Percentiles rank a stretch among this genome's conserved stretches.
Evolutionary conservation across 2,113 vertebrate species (phyloP).

Genomic region (Physeter macrocephalus): DNA sequence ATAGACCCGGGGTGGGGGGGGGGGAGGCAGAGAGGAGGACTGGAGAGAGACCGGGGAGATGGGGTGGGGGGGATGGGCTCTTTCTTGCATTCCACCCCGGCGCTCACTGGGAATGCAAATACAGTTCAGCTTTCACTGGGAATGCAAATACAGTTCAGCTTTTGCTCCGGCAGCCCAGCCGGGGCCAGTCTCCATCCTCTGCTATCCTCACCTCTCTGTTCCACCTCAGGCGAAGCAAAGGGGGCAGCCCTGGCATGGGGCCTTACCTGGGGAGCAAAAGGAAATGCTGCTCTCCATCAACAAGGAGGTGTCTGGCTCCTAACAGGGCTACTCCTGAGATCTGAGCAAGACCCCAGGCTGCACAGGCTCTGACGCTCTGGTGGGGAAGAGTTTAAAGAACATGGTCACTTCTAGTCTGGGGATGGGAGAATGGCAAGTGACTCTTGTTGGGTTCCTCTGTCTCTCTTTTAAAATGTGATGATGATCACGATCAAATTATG

Average conservation of each 20-base stretch:
- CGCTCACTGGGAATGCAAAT: not conserved
- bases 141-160: too few species aligned
- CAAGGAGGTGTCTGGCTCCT: not conserved
- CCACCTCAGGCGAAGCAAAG: not conserved
- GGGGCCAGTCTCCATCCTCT: not conserved
- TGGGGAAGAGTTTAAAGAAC: not conserved
- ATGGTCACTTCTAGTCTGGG: not conserved
- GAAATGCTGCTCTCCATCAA: not conserved
- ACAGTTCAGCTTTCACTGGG: accelerated
- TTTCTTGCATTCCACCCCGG: not conserved
- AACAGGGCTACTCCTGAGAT: not conserved
- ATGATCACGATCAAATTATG: too few species aligned
- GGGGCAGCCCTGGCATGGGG: not conserved
- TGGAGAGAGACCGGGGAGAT: not conserved
- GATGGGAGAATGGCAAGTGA: not conserved
- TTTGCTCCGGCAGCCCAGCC: not conserved
- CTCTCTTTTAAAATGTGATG: not conserved
- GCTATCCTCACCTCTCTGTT: not conserved
- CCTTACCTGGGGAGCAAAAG: not conserved
- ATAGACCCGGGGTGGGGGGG: not conserved
- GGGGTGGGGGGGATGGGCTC: not conserved
- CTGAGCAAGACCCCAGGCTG: not conserved
- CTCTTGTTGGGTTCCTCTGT: not conserved
- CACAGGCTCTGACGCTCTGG: too few species aligned
- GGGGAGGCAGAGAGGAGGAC: not conserved